Conservation (phyloP, 2,888 invertebrate genomes). For the Pheosia tremula region DNA sequence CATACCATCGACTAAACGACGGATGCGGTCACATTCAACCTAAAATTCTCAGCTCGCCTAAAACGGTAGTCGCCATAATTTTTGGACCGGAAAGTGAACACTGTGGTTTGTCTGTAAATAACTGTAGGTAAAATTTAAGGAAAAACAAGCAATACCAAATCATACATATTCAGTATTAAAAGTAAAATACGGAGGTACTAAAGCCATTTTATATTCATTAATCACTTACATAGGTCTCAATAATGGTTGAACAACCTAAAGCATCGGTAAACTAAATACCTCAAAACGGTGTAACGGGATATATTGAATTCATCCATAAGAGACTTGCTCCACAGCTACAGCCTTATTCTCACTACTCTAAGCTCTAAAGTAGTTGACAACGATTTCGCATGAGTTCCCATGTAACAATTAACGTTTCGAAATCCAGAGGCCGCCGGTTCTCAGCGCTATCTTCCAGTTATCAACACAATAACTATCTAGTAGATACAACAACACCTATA, state of each 20-base stretch:
- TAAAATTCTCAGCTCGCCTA: neutral
- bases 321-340: no score
- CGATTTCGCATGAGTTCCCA: no score
- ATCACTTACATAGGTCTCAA: no score
- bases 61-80: neutral
- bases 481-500: slow-evolving; percentile 16
- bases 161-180: neutral
- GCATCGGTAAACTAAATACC: no score
- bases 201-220: no score
- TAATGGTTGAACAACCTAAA: no score
- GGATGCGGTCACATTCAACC: neutral
- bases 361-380: no score
- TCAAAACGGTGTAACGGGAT: no score
- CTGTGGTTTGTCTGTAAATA: neutral
- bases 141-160: neutral
- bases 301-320: no score
- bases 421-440: neutral
- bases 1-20: neutral
- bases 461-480: neutral
- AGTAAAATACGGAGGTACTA: no score
- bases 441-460: neutral
- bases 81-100: neutral
- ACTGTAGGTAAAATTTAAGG: neutral
- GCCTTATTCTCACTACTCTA: no score
- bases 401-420: no score